A percentile compares a stretch with the other conserved stretches of the same genome.
These are phyloP conservation scores for Sebastes miniatus DNA, from an alignment of 2,797 vertebrate species.

Conservation along the genomic window DNA sequence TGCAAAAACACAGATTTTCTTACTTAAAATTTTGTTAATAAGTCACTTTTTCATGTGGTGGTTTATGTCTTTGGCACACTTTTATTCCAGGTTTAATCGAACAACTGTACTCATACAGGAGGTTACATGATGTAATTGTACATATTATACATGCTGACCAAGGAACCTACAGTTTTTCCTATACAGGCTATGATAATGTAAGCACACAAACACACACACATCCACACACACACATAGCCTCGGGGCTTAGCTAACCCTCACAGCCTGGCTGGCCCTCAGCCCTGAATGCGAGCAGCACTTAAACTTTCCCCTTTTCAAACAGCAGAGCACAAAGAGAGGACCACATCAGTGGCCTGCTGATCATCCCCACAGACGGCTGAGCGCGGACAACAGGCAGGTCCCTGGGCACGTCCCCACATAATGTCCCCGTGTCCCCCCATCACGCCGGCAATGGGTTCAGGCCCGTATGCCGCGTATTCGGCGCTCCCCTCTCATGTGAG, in stretches of 20 bases:
- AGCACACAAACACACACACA: constrained; percentile 9
- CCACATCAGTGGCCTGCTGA: constrained; percentile 78
- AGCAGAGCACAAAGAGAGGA: constrained; percentile 80
- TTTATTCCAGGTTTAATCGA: not conserved
- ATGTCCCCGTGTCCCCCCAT: constrained; percentile 46
- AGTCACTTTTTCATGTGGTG: not conserved
- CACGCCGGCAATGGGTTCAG: constrained; percentile 11
- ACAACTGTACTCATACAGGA: not conserved
- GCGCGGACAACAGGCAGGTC: constrained; percentile 78
- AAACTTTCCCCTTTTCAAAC: constrained; percentile 87
- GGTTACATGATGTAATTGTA: not conserved
- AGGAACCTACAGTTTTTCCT: constrained; percentile 16
- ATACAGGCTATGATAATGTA: constrained; percentile 16
- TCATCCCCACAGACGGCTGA: constrained; percentile 79
- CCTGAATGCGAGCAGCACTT: constrained; percentile 81
- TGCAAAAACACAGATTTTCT: not conserved
- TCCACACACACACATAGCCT: constrained; percentile 37
- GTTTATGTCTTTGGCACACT: not conserved
- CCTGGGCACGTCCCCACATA: constrained; percentile 68
- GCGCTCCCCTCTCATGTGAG: constrained; percentile 85
- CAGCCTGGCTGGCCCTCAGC: constrained; percentile 68
- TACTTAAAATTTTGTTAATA: not conserved
- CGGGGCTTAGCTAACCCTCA: constrained; percentile 75
- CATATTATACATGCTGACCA: not conserved
- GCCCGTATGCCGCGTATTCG: constrained; percentile 36